Percentiles rank a stretch among this genome's conserved stretches.
phyloP scores from a whole-genome alignment of 2,113 vertebrate species.

The Hemiscyllium ocellatum region DNA sequence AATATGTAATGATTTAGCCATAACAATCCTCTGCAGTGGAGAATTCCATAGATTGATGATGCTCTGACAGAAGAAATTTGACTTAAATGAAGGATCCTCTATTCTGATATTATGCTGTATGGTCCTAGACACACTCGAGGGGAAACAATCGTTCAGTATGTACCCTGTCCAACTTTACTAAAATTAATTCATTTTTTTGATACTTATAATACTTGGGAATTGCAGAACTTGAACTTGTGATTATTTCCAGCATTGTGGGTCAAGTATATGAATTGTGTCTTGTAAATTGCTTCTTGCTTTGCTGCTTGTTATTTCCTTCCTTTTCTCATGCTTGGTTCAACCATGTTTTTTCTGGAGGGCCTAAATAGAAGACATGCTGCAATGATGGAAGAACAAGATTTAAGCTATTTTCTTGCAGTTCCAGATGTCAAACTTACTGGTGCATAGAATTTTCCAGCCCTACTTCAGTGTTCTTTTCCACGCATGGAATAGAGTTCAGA shows the following conservation, averaged over 20 bases:
- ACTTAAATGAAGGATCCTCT: too few species aligned
- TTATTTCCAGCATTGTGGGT: background rate
- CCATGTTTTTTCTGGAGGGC: background rate
- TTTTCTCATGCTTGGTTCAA: background rate
- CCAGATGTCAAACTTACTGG: background rate
- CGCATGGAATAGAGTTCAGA: background rate
- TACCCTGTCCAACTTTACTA: background rate
- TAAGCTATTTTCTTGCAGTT: background rate
- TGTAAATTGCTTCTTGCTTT: background rate
- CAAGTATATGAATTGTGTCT: background rate
- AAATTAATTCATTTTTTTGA: background rate
- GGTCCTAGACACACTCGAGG: too few species aligned
- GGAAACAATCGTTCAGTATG: too few species aligned
- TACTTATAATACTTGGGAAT: background rate
- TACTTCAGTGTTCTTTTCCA: background rate
- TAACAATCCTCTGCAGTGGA: too few species aligned
- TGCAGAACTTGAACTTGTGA: background rate
- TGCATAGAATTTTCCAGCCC: background rate
- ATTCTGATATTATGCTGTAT: too few species aligned
- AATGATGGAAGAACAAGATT: background rate
- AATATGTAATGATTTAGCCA: too few species aligned
- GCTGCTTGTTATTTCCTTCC: background rate
- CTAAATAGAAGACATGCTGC: too few species aligned
- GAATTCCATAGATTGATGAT: too few species aligned
- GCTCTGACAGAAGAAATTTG: too few species aligned